phyloP scores from a whole-genome alignment of 2,888 invertebrate genomes.

The Podotricha telesiphe region DNA sequence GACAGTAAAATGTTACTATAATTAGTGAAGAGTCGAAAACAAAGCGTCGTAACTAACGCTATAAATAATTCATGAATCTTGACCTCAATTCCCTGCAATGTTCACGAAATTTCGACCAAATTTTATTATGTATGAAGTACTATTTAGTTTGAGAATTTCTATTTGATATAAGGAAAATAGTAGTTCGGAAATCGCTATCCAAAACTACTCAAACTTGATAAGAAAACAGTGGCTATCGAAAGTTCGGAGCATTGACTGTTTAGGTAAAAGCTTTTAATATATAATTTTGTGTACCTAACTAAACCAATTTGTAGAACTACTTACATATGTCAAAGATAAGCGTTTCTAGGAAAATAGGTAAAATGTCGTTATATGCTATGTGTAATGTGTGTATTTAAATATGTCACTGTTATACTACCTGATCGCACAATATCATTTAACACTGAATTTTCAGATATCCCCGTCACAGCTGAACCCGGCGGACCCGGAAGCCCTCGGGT shows the following conservation, averaged over 20 bases:
- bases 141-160: slow-evolving; percentile 38
- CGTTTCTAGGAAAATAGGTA: background rate
- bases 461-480: slow-evolving; percentile 59
- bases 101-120: slow-evolving; percentile 42
- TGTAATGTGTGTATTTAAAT: background rate
- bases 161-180: slow-evolving; percentile 38
- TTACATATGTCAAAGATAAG: background rate
- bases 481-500: slow-evolving; percentile 68
- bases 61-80: slow-evolving; percentile 48
- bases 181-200: slow-evolving; percentile 30
- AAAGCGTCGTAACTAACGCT: slow-evolving; percentile 41
- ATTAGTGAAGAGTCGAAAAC: slow-evolving; percentile 44
- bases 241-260: background rate
- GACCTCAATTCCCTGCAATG: slow-evolving; percentile 41
- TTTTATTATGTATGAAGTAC: slow-evolving; percentile 42
- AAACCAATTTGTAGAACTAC: background rate
- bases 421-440: slow-evolving; percentile 53
- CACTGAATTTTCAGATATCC: slow-evolving; percentile 63
- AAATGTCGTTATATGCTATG: background rate
- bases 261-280: slow-evolving; percentile 21
- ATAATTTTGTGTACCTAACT: background rate
- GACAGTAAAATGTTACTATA: slow-evolving; percentile 40
- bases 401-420: slow-evolving; percentile 22
- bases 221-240: slow-evolving; percentile 22
- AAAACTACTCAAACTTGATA: slow-evolving; percentile 30